Evolutionary conservation across 1,140 invertebrate species (phyloP).

Genomic region (Dryas iulia): DNA sequence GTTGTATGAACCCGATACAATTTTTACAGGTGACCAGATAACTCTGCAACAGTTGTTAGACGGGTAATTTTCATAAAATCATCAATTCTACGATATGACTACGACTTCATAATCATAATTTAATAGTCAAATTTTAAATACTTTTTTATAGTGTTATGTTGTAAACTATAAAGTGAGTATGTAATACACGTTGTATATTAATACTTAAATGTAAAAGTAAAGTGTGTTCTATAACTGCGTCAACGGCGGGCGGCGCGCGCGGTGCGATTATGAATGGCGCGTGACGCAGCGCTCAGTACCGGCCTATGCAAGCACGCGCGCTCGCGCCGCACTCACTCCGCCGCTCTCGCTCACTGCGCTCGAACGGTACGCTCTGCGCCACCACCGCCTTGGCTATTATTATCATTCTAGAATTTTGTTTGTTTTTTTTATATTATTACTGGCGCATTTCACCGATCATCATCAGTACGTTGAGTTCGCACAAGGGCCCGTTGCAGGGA

Average conservation of each 20-base stretch:
- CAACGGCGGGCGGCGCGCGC: slow-evolving; percentile 23
- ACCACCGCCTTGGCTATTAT: slow-evolving; percentile 12
- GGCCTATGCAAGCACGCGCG: slow-evolving; percentile 32
- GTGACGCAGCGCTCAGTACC: slow-evolving; percentile 26
- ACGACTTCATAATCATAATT: too few species aligned
- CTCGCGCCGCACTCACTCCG: slow-evolving; percentile 44
- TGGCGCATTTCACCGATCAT: background rate
- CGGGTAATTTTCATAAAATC: too few species aligned
- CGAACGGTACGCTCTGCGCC: slow-evolving; percentile 36
- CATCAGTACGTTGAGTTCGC: too few species aligned
- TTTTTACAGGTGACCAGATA: too few species aligned
- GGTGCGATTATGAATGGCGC: slow-evolving; percentile 30
- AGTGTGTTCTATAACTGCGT: background rate
- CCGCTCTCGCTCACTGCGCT: slow-evolving; percentile 42
- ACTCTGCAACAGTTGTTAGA: too few species aligned
- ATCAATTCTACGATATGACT: too few species aligned
- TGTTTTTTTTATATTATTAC: background rate
- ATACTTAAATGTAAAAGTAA: background rate
- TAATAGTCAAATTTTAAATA: too few species aligned
- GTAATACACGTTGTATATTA: too few species aligned
- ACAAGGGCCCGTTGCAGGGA: too few species aligned
- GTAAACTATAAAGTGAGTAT: too few species aligned
- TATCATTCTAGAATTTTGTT: background rate
- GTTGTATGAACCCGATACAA: too few species aligned
- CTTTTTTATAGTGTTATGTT: too few species aligned